These are phyloP conservation scores for Caenorhabditis uteleia DNA, from an alignment of 2,888 invertebrate species.

Conservation along the genomic window DNA sequence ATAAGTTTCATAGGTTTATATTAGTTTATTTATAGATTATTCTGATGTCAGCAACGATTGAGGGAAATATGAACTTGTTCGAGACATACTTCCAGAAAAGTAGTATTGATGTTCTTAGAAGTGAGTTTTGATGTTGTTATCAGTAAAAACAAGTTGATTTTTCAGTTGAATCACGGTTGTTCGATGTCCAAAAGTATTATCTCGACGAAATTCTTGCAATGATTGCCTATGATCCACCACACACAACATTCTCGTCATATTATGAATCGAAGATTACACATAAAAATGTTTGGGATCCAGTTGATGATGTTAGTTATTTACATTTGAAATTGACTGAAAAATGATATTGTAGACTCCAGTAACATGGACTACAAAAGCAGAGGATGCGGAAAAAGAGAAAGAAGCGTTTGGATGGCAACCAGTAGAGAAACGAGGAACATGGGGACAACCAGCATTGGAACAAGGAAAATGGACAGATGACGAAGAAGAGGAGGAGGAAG, in stretches of 20 bases:
- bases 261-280: not conserved
- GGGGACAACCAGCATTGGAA: no score
- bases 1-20: not conserved
- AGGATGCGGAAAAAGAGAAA: constrained; percentile 10
- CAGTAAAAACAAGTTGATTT: constrained; percentile 10
- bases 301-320: no score
- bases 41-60: constrained; percentile 91
- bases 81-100: constrained; percentile 80
- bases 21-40: constrained; percentile 71
- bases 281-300: constrained; percentile 8
- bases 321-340: no score
- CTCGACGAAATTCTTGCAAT: constrained; percentile 63
- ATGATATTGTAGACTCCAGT: no score
- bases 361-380: no score
- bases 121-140: constrained; percentile 57
- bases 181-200: constrained; percentile 56
- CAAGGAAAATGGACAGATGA: no score
- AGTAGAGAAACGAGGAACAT: constrained; percentile 8
- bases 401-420: not conserved
- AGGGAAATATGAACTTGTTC: constrained; percentile 80
- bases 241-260: not conserved
- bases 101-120: constrained; percentile 79
- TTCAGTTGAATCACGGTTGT: constrained; percentile 61
- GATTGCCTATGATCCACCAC: constrained; percentile 53
- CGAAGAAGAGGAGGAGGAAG: no score